phyloP scores from a whole-genome alignment of 2,888 invertebrate genomes.

The Epinotia nisella region DNA sequence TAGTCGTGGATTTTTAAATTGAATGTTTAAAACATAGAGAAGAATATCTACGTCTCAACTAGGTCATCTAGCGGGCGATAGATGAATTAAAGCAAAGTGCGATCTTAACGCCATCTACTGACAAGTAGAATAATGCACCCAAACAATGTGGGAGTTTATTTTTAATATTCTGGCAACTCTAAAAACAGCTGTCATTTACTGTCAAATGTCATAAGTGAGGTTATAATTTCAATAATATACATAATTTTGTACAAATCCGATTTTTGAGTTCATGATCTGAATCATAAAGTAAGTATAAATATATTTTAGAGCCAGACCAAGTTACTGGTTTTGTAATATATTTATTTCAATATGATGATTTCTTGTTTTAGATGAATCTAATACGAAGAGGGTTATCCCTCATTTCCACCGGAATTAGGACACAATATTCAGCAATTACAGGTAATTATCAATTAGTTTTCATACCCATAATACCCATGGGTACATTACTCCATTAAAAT shows the following conservation, averaged over 20 bases:
- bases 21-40: too few relatives aligned
- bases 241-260: conserved; percentile 25
- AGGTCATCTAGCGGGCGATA: conserved; percentile 19
- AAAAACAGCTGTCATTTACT: conserved; percentile 22
- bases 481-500: neutral
- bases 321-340: neutral
- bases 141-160: conserved; percentile 6
- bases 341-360: conserved; percentile 43
- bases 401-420: conserved; percentile 65
- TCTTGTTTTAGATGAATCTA: conserved; percentile 75
- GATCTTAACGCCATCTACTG: conserved; percentile 23
- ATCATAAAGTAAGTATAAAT: conserved; percentile 24
- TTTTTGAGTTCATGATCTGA: neutral
- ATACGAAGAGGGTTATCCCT: conserved; percentile 70
- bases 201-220: conserved; percentile 35
- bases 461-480: too few relatives aligned
- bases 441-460: conserved; percentile 55
- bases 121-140: neutral
- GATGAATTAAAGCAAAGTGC: neutral
- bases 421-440: conserved; percentile 64
- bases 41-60: neutral
- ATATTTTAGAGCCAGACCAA: neutral
- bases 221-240: conserved; percentile 39
- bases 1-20: too few relatives aligned
- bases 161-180: conserved; percentile 18